A percentile compares a stretch with the other conserved stretches of the same genome.
phyloP scores from a whole-genome alignment of 1,140 invertebrate genomes.

The Trachymyrmex cornetzi region DNA sequence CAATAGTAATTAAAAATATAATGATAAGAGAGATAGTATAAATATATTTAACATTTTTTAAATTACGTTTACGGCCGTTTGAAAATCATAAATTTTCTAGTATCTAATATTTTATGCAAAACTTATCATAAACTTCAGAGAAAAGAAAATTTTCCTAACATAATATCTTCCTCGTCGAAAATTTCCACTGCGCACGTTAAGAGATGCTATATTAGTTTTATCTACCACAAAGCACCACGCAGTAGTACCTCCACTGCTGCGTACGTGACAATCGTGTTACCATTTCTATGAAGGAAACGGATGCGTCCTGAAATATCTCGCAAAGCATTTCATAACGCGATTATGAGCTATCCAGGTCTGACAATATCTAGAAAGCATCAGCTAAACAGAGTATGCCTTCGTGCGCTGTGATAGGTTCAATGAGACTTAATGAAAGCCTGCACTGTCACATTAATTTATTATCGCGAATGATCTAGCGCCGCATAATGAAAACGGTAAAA shows the following conservation, averaged over 20 bases:
- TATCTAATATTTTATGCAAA: not conserved
- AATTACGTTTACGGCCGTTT: conserved; percentile 4
- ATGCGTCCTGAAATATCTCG: conserved; percentile 25
- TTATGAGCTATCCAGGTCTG: conserved; percentile 33
- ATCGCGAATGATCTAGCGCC: not conserved
- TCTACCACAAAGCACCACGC: conserved; percentile 7
- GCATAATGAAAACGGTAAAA: conserved; percentile 19
- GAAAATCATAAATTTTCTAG: not conserved
- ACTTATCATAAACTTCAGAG: not conserved
- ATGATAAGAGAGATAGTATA: not conserved
- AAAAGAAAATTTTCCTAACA: not conserved
- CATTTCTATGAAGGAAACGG: not conserved
- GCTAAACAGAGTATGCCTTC: not conserved
- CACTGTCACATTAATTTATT: conserved; percentile 46
- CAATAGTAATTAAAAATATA: not conserved
- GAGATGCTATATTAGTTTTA: conserved; percentile 38
- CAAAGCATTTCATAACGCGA: conserved; percentile 46
- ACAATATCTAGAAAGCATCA: conserved; percentile 47
- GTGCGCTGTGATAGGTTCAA: not conserved
- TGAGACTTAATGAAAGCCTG: not conserved
- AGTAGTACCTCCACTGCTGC: not conserved
- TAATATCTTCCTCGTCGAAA: not conserved
- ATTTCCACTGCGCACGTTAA: conserved; percentile 26
- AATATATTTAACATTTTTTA: not conserved
- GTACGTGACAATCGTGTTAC: conserved; percentile 52